Conservation (phyloP, 2,113 vertebrate genomes). For the Noctilio leporinus region DNA sequence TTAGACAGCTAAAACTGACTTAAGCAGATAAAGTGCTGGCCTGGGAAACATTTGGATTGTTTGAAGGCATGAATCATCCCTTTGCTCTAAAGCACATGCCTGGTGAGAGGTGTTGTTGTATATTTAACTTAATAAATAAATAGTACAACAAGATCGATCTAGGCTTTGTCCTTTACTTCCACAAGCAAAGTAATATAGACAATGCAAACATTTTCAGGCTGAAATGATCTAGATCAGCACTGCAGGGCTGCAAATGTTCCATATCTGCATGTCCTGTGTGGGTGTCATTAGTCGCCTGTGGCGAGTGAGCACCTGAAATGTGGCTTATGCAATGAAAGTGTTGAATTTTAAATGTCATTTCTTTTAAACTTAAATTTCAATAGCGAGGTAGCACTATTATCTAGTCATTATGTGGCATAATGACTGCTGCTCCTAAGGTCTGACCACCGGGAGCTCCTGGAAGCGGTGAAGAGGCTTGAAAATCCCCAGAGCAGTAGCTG, state of each 20-base stretch:
- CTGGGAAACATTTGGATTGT: not conserved
- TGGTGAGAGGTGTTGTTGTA: not conserved
- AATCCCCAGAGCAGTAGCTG: not conserved
- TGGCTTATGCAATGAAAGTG: not conserved
- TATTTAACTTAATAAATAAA: not conserved
- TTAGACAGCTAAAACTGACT: not conserved
- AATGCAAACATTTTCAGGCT: not conserved
- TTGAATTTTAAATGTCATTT: not conserved
- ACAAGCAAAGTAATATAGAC: not conserved
- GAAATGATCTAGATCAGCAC: not conserved
- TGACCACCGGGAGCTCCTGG: not conserved
- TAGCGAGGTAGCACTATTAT: not conserved
- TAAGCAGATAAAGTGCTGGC: not conserved
- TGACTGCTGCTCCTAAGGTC: not conserved
- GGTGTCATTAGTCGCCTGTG: not conserved
- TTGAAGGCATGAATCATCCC: not conserved
- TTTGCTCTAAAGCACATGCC: not conserved
- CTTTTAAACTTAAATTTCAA: not conserved
- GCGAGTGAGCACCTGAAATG: not conserved
- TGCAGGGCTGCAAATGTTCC: not conserved
- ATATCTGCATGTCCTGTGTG: not conserved
- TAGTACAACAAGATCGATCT: not conserved
- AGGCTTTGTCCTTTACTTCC: conserved; percentile 15
- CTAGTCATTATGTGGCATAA: too few species aligned
- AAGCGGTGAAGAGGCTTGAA: not conserved